Base-by-base conservation (phyloP, 1,140 invertebrate genomes). In the Drosophila ficusphila region DNA sequence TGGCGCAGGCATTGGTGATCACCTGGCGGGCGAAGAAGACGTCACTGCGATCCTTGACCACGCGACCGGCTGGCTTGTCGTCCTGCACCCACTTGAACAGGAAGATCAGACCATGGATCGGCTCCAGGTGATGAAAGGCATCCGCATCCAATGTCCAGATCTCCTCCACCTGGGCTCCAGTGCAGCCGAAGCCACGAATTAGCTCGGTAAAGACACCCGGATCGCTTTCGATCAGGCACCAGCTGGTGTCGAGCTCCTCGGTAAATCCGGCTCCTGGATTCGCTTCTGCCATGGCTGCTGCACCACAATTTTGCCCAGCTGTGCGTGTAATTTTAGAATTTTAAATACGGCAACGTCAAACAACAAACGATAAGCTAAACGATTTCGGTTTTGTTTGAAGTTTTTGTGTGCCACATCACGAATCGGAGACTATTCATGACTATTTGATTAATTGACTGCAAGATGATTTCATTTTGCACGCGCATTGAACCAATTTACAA, bases 21-120 rank as follows among this genome's bases (percentile, higher is more conserved):
- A 99, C 97, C 95, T 99, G 99, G 93, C 98, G 97, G 1, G 99
- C 98, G 94, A 99, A 99, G 92, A 98, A 99, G 69, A 99, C 98
- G 89, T 98, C 95, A 76, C 91, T 95, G 82, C 97, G 73, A 95
- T 39, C 11, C 0, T 8, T 44, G 11, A 99, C 97, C 62, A 99
- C 92, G 31, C 94, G 95, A 8, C 97, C 98, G 19, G 94, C 92
- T 3, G 96, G 94, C 90, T 98, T 96, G 83, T 97, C 95, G 89
- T 97, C 96, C 89, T 96, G 95, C 14, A 97, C 94, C 96, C 97
- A 99, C 94, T 99, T 99, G 91, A 99, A 99, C 47, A 99, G 92
- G 89, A 99, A 99, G 91, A 99, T 99, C 12, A 99, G 93, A 16
- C 99, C 99, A 94, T 99, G 97, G n/a, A 99, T 96, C 2, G 99